These are phyloP conservation scores for Leiothrix lutea DNA, from an alignment of 2,113 vertebrate species.

Conservation along the genomic window DNA sequence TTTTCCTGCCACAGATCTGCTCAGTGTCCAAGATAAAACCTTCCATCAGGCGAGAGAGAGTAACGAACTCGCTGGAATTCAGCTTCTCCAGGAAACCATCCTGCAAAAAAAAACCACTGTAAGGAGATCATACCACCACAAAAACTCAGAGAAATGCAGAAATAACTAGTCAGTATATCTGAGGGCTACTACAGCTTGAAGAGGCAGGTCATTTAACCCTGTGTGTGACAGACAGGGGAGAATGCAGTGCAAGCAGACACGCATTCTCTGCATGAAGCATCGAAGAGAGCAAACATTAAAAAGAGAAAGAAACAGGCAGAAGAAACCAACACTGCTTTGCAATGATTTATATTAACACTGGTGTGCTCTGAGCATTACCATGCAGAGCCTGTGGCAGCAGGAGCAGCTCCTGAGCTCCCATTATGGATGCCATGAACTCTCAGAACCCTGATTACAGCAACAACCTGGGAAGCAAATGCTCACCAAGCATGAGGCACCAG, in stretches of 20 bases:
- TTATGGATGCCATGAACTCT: not conserved
- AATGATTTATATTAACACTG: not conserved
- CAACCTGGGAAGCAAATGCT: not conserved
- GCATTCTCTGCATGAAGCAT: not conserved
- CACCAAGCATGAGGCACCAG: not conserved
- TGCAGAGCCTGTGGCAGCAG: not conserved
- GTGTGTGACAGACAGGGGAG: not conserved
- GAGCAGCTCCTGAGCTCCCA: not conserved
- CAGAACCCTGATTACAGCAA: not conserved
- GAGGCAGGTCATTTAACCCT: not conserved
- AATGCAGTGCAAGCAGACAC: not conserved
- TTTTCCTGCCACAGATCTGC: constrained; percentile 87
- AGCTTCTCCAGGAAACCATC: constrained; percentile 94
- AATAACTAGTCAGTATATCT: not conserved
- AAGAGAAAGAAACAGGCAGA: not conserved
- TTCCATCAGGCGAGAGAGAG: constrained; percentile 90
- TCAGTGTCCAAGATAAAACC: constrained; percentile 87
- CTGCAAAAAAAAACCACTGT: constrained; percentile 55
- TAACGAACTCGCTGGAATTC: constrained; percentile 90
- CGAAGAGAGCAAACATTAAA: not conserved
- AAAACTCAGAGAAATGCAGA: not conserved
- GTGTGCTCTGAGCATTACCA: not conserved
- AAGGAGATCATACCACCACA: not conserved
- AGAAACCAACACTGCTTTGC: not conserved
- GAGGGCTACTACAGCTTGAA: not conserved